These are phyloP conservation scores for Gymnothorax javanicus DNA, from an alignment of 2,797 vertebrate genomes.

Conservation along the genomic window DNA sequence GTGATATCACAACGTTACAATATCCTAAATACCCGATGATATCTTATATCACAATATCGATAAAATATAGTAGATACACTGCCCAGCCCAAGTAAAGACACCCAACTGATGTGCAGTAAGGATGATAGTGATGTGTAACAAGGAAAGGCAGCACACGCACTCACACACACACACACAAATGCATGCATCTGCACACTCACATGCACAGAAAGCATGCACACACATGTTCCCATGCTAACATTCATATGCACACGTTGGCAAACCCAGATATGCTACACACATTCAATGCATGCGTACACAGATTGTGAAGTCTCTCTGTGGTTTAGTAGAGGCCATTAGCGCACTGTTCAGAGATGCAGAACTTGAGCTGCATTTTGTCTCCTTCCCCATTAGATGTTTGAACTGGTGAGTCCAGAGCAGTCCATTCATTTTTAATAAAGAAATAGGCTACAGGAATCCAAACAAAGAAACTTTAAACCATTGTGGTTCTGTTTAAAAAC, in stretches of 20 bases:
- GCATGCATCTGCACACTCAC: not conserved
- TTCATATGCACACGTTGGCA: not conserved
- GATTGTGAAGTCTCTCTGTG: not conserved
- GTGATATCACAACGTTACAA: too few relatives aligned
- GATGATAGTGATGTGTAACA: not conserved
- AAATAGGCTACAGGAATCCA: not conserved
- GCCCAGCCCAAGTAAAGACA: not conserved
- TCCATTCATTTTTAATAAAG: not conserved
- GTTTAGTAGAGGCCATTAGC: not conserved
- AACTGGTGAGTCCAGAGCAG: not conserved
- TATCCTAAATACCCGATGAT: too few relatives aligned
- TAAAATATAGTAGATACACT: too few relatives aligned
- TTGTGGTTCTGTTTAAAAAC: not conserved
- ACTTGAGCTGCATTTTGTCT: not conserved
- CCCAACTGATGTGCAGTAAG: not conserved
- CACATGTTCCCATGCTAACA: not conserved
- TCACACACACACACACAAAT: not conserved
- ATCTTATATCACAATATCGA: too few relatives aligned
- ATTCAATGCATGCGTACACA: not conserved
- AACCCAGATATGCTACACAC: not conserved
- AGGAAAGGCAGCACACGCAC: not conserved
- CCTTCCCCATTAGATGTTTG: not conserved
- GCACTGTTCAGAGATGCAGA: not conserved
- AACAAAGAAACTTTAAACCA: not conserved
- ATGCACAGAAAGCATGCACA: not conserved